Evolutionary conservation across 1,140 invertebrate genomes (phyloP), one percentile per base, ranked within the genome.

Genomic region (Danaus melanippus): DNA sequence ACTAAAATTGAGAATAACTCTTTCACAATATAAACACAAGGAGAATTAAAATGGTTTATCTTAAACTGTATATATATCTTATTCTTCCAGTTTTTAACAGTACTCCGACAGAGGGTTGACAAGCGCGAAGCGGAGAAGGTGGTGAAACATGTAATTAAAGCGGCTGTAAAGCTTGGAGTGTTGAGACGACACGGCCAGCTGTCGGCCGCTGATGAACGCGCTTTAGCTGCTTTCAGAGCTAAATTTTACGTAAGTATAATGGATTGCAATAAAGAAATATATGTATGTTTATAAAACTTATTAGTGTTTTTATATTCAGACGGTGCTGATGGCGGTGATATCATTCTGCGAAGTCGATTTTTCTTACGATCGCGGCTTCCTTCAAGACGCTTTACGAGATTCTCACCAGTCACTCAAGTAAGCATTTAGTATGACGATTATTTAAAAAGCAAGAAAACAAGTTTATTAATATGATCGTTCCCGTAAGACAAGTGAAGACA

Each of bases 91-190:
- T 82, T 86, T 53, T 61, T 84, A 42, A 69, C 49, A 8, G 83
- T 86, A 6, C 69, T 86, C 0, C 74, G 83, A 0, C 69, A 76
- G 62, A 76, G 83, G 8, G 59, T 86, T 11, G 93, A 95, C 78
- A 97, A 97, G 75, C 96, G 97, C 67, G 95, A 96, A 73, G 95
- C 97, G 0, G 97, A 99, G 73, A 98, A 98, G 82, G 86, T 98
- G 12, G 92, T 98, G 11, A 98, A 98, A 84, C 96, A 98, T 79
- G 95, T 98, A 53, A 98, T 99, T 66, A 99, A 99, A 89, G 92
- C 97, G 40, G 96, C 97, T 0, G 96, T 98, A 56, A 99, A 99
- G 90, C 91, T 98, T 45, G 94, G 94, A 11, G 92, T 97, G 46
- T 85, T 97, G 21, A 92, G 93, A 69, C 89, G 93, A 46, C 96